Base-by-base conservation (phyloP, 1,140 invertebrate genomes). In the Propsilocerus akamusi region DNA sequence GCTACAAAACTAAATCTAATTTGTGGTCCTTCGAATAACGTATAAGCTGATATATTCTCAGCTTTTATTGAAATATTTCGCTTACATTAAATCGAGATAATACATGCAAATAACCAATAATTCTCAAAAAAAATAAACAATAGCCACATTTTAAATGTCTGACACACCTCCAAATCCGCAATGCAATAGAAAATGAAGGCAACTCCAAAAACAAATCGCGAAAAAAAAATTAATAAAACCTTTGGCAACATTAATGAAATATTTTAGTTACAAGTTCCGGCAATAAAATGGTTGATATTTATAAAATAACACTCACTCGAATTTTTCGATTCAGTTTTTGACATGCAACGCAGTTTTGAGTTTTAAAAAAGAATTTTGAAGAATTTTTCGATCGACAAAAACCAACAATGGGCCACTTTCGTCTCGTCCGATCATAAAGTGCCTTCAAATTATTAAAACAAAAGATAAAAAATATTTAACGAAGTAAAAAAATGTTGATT, bases 401-500 rank as follows among this genome's bases (percentile, higher is more conserved):
- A 64, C 65, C 58, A 58, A 47, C 57, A 61, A 67, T 79, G 78
- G 81, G 80, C 80, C 81, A 80, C 76, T 41, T 77, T 82, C 80
- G 80, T 83, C 78, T 82, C 80, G 80, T 83, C 81, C 81, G 81
- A 81, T 80, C 80, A n/a, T 80, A 78, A 83, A 83, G 80, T 83
- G 81, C 81, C 81, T 84, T 84, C 81, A 78, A 73, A 74, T 41
- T 41, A 41, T 41, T 41, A 41, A 41, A n/a, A 30, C 17, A 41
- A 41, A 41, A 20, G 34, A 41, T 8, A 41, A 41, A 41, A 41
- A 41, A 41, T 41, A 41, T 41, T 41, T 41, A 41, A 41, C 17
- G 20, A 37, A 41, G 14, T 41, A 41, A 41, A 41, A 41, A 70
- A 65, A 77, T 78, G 74, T 80, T 76, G 72, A 75, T 75, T 75